Percentiles rank a stretch among this genome's conserved stretches.
phyloP scores from a whole-genome alignment of 2,888 invertebrate species.

The Hirtodrosophila confusa region DNA sequence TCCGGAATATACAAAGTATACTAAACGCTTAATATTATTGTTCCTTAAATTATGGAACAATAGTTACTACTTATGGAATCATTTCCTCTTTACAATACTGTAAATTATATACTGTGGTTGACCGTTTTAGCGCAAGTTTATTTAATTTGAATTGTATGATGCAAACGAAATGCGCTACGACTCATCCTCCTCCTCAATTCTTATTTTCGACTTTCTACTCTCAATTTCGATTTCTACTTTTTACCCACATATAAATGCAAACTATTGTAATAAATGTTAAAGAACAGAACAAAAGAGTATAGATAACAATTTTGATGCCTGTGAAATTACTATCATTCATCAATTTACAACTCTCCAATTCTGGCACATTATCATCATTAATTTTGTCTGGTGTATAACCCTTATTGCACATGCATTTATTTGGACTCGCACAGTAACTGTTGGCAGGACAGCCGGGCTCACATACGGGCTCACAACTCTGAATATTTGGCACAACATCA shows the following conservation, averaged over 20 bases:
- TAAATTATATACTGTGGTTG: too few species aligned
- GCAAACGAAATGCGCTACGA: too few species aligned
- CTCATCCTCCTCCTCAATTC: too few species aligned
- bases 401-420: conserved; percentile 9
- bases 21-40: too few species aligned
- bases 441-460: neutral
- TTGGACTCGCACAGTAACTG: conserved; percentile 7
- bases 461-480: conserved; percentile 14
- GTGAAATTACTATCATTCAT: neutral
- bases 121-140: too few species aligned
- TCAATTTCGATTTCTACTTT: neutral
- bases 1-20: too few species aligned
- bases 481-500: neutral
- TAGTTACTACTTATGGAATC: too few species aligned
- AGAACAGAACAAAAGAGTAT: conserved; percentile 2
- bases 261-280: neutral
- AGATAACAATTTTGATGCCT: neutral
- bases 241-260: neutral
- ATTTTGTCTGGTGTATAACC: neutral
- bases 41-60: too few species aligned
- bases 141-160: too few species aligned
- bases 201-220: too few species aligned
- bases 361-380: neutral
- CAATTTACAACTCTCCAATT: conserved; percentile 7
- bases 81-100: too few species aligned